phyloP scores from a whole-genome alignment of 2,888 invertebrate genomes.

The Drosophila anomalipes region DNA sequence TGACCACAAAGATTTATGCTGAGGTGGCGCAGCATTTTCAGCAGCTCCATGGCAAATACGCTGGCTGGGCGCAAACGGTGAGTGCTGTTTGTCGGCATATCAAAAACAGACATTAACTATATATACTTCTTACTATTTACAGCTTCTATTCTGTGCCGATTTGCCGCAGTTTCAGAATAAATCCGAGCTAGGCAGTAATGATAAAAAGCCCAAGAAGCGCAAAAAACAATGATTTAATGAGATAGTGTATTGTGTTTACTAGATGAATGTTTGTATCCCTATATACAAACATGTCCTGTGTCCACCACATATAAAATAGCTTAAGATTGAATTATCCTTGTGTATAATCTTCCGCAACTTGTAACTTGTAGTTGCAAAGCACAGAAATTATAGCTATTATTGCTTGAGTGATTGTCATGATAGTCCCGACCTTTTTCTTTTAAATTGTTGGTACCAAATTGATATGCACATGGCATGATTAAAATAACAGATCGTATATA shows the following conservation, averaged over 20 bases:
- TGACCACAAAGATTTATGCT: slow-evolving; percentile 93
- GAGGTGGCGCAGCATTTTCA: slow-evolving; percentile 94
- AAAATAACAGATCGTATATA: not conserved
- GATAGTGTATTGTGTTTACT: not conserved
- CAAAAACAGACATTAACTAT: not conserved
- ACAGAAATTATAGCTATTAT: not conserved
- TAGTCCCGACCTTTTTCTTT: not conserved
- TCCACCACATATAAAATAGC: not conserved
- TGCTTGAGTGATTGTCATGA: not conserved
- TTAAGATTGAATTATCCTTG: not conserved
- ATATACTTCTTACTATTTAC: slow-evolving; percentile 15
- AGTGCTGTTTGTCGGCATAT: slow-evolving; percentile 78
- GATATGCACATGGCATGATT: not conserved
- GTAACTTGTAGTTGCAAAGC: no score
- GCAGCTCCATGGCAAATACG: slow-evolving; percentile 92
- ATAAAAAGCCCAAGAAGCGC: slow-evolving; percentile 18
- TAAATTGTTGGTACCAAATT: not conserved
- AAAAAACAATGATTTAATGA: slow-evolving; percentile 20
- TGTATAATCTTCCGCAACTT: no score
- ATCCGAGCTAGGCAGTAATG: not conserved
- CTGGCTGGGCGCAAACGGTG: slow-evolving; percentile 98
- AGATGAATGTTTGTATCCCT: not conserved
- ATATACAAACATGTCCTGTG: not conserved
- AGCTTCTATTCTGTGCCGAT: slow-evolving; percentile 93
- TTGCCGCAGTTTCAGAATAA: slow-evolving; percentile 89